Evolutionary conservation across 2,888 invertebrate species (phyloP), one percentile per base, ranked within the genome.

Genomic region (Scaptomyza caliginosa): DNA sequence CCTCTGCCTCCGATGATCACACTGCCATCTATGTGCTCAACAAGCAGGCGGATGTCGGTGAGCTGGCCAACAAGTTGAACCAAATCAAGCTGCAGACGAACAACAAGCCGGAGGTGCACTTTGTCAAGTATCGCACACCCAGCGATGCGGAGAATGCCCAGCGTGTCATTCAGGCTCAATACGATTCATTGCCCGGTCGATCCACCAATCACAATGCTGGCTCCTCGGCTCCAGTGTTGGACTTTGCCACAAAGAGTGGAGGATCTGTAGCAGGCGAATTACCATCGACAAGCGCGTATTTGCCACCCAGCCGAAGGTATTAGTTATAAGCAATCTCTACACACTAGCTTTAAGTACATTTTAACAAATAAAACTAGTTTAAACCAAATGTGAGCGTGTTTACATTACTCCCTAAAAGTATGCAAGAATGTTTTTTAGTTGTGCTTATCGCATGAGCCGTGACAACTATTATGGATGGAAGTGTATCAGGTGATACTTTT

Each of bases 131-230:
- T 66, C 88, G 87, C 54, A 90, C 89, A 0, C 79, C 77, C 46
- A 83, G 86, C 55, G 90, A 90, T 81, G 90, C 90, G 2, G 83
- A 87, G 51, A 86, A 89, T 65, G 90, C 90, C 2, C 88, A 90
- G 66, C 86, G 82, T 13, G 58, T 82, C 4, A 90, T 90, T 38
- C 89, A 90, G 74, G 80, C 87, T 30, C 87, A 90, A 52, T 90
- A 90, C 40, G 89, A 90, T 54, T 46, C 79, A 1, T 46, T 86
- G 46, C 82, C 83, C 3, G 90, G 90, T 36, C 77, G 74, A 26
- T 79, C 89, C 0, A 77, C 58, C 55, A 79, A 67, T 5, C 78
- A 79, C 40, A 85, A 90, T 68, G 88, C 77, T 3, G 88, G 85
- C 34, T 64, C 68, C 28, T 69, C 83, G 21, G 85, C 84, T 4